These are phyloP conservation scores for Drosophila koepferae DNA, from an alignment of 2,888 invertebrate species.

Conservation along the genomic window DNA sequence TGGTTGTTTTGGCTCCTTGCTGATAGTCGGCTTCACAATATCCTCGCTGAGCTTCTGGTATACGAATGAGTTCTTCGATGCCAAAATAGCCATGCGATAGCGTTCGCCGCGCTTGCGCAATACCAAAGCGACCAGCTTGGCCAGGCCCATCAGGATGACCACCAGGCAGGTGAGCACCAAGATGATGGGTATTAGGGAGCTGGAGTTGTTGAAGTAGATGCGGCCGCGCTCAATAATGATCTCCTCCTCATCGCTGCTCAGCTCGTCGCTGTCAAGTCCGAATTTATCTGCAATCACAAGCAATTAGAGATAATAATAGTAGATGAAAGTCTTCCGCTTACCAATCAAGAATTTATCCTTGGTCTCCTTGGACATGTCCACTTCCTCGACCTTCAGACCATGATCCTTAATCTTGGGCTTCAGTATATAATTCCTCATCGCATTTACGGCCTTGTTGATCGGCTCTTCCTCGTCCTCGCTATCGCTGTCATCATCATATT, in stretches of 20 bases:
- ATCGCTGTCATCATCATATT: slow-evolving; percentile 70
- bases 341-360: slow-evolving; percentile 80
- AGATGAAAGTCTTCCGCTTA: slow-evolving; percentile 48
- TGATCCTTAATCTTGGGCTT: slow-evolving; percentile 74
- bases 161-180: slow-evolving; percentile 88
- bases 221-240: slow-evolving; percentile 84
- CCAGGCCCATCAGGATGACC: slow-evolving; percentile 86
- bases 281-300: slow-evolving; percentile 75
- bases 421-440: slow-evolving; percentile 47
- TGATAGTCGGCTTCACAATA: slow-evolving; percentile 87
- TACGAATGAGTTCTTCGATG: slow-evolving; percentile 87
- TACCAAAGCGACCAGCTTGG: slow-evolving; percentile 86
- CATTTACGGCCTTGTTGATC: slow-evolving; percentile 30
- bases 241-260: slow-evolving; percentile 78
- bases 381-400: slow-evolving; percentile 81
- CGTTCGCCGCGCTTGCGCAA: slow-evolving; percentile 86
- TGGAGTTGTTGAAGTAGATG: slow-evolving; percentile 85
- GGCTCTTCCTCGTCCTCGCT: slow-evolving; percentile 63
- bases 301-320: neutral
- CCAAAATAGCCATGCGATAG: slow-evolving; percentile 84
- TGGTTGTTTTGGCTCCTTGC: slow-evolving; percentile 87
- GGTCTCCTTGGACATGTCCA: slow-evolving; percentile 81
- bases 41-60: slow-evolving; percentile 93
- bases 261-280: slow-evolving; percentile 70
- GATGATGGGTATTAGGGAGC: slow-evolving; percentile 87